Evolutionary conservation across 1,140 invertebrate genomes (phyloP).

Genomic region (Teleopsis dalmanni): DNA sequence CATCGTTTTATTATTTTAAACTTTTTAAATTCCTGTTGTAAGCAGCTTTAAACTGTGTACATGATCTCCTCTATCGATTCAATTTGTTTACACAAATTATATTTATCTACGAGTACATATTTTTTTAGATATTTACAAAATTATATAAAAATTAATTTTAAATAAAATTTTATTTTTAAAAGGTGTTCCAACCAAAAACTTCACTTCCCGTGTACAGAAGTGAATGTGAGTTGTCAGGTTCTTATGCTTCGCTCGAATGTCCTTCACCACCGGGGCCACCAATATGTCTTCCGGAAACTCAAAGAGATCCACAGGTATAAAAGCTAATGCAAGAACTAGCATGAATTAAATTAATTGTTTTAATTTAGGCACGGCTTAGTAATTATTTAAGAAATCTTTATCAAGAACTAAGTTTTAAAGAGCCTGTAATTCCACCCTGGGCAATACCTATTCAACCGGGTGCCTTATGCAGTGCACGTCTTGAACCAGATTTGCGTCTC

Average conservation of each 20-base stretch:
- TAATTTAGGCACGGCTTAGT: constrained; percentile 10
- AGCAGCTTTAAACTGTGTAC: too few relatives aligned
- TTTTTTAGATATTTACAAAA: neutral
- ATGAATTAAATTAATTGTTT: neutral
- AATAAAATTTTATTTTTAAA: too few relatives aligned
- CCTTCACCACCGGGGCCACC: constrained; percentile 18
- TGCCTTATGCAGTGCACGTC: constrained; percentile 44
- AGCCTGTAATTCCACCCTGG: constrained; percentile 45
- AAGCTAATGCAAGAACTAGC: too few relatives aligned
- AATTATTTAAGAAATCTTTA: constrained; percentile 47
- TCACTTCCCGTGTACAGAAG: constrained; percentile 12
- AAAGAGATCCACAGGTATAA: constrained; percentile 15
- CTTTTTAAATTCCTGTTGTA: too few relatives aligned
- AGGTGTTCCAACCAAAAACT: constrained; percentile 17
- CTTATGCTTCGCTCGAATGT: constrained; percentile 19
- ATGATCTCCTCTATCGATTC: too few relatives aligned
- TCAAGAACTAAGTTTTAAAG: constrained; percentile 44
- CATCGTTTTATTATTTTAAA: too few relatives aligned
- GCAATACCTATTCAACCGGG: constrained; percentile 43
- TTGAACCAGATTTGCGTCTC: constrained; percentile 46
- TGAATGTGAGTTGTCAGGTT: constrained; percentile 15
- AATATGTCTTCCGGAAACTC: constrained; percentile 6
- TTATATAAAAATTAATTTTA: too few relatives aligned
- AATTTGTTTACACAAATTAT: neutral
- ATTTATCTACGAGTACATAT: neutral